Evolutionary conservation across 2,888 invertebrate species (phyloP), one percentile per base, ranked within the genome.

Genomic region (Mythimna loreyi): DNA sequence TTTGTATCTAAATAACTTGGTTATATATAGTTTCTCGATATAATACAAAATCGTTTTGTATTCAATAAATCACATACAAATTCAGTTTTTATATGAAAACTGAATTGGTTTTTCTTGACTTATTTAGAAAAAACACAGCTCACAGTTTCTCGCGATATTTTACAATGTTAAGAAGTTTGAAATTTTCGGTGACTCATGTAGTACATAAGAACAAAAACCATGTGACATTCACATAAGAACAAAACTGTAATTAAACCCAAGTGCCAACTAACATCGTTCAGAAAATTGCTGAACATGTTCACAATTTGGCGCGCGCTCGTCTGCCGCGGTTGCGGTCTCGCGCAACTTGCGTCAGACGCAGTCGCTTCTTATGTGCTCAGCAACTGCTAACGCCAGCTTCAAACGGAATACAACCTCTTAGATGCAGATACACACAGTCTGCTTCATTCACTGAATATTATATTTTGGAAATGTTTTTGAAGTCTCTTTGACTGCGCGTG

Each of bases 341-440:
- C 13, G 66, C 74, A 63, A 81, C 55, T 67, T 71, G n/a, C 28
- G 33, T 53, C 56, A 45, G 68, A 53, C 33, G 57, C 71, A 67
- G 65, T 72, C 52, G 62, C 67, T 49, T 67, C 81, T 73, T 70
- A 63, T 60, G 57, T 55, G 67, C 65, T 82, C 58, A 60, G 62
- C 33, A 66, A 56, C 43, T 49, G 55, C 77, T 71, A 52, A 66
- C 52, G 59, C 47, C 52, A 58, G 66, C 72, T 50, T 53, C 56
- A 75, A 62, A 64, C n/a, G 47, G 43, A 47, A 55, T 59, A 47
- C 55, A 50, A 36, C 28, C 60, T 68, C 61, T 69, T 61, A 55
- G 43, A 52, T 63, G 75, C 49, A 33, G 40, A 60, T 28, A 23
- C 45, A 57, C 21, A 28, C 40, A 53, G 55, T 45, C 23, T 23